A percentile compares a stretch with the other conserved stretches of the same genome.
Evolutionary conservation across 2,888 invertebrate species (phyloP).

Genomic region (Azorinus chamasolen): DNA sequence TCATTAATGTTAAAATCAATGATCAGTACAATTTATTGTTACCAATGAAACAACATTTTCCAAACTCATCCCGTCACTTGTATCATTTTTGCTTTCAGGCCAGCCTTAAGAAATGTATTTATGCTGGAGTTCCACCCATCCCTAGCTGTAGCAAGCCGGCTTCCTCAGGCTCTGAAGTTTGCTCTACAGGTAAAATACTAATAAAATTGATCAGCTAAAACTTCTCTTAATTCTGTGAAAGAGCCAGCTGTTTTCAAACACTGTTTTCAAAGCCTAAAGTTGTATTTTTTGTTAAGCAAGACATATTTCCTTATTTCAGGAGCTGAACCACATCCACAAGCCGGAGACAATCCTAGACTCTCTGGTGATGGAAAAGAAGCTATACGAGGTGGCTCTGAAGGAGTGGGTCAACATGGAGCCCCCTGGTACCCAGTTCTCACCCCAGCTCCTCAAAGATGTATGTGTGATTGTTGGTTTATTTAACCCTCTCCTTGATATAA

Average conservation of each 20-base stretch:
- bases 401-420: constrained; percentile 81
- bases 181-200: constrained; percentile 79
- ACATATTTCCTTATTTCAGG: constrained; percentile 71
- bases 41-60: too few relatives aligned
- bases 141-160: constrained; percentile 82
- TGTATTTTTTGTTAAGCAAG: too few relatives aligned
- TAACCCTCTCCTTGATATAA: too few relatives aligned
- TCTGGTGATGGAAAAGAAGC: constrained; percentile 81
- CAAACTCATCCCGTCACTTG: too few relatives aligned
- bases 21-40: too few relatives aligned
- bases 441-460: constrained; percentile 85
- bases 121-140: constrained; percentile 86
- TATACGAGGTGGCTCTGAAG: constrained; percentile 80
- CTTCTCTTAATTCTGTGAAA: too few relatives aligned
- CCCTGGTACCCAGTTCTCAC: constrained; percentile 79
- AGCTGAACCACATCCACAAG: constrained; percentile 80
- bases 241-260: too few relatives aligned
- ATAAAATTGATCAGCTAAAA: too few relatives aligned
- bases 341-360: constrained; percentile 78
- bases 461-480: too few relatives aligned
- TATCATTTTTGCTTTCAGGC: too few relatives aligned
- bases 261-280: too few relatives aligned
- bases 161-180: constrained; percentile 83
- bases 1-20: too few relatives aligned
- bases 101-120: constrained; percentile 84